Evolutionary conservation across 2,888 invertebrate genomes (phyloP), one percentile per base, ranked within the genome.

Genomic region (Ochlodes sylvanus): DNA sequence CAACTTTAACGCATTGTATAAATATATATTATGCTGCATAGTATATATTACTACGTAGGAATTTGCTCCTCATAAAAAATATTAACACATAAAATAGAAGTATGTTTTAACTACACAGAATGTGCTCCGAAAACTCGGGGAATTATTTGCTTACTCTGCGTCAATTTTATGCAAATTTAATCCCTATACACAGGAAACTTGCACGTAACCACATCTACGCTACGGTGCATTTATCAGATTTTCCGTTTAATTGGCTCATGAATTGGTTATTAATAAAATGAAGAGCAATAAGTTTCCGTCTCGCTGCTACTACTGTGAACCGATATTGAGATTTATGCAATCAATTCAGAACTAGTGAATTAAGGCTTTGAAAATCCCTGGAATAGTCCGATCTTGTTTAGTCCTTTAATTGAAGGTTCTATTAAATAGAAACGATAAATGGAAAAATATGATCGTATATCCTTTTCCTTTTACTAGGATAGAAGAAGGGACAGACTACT

Each of bases 241-340:
- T 52, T 32, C 41, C 42, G 15, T 56, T 44, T 57, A 65, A 67
- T 67, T 67, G 60, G 41, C 42, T 75, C 75, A 72, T 76, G 76
- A 74, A 81, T 80, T 75, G 82, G 78, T 83, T 83, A 85, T 85
- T 82, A 84, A 83, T 84, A 80, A 55, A 34, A 83, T 82, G 77
- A 78, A 74, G 77, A 77, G 78, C 81, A 75, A 76, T 76, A 72
- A 70, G 75, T 77, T 79, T 78, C 74, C 75, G 71, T 70, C 65
- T 58, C 72, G 70, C 63, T 69, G 71, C 73, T 66, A 68, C 34
- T 42, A 62, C 54, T 41, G 61, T 34, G 42, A 73, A 76, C 75
- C 79, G 79, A 83, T 86, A 86, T 86, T 85, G 86, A 87, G 87
- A 75, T 86, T 80, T 85, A 86, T 86, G 85, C 82, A 83, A 86